Base-by-base conservation (phyloP, 1,140 invertebrate genomes). In the Sycobia sp. region DNA sequence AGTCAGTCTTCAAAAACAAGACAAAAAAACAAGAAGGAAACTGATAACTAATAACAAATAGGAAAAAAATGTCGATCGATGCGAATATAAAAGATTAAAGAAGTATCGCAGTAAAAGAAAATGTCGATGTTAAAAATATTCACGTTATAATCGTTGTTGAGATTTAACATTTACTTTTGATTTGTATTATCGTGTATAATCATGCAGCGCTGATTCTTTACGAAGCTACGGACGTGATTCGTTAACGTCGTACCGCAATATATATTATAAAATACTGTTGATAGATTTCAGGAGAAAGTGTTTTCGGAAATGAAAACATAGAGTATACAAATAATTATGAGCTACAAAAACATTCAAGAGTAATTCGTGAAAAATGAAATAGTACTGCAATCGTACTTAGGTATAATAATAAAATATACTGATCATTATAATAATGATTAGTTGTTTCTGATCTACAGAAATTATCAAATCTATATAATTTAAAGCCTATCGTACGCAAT, bases 111-210 rank as follows among this genome's bases (percentile, higher is more conserved):
- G 54, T 16, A 61, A 53, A 10, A 39, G 50, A 57, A 36, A 47
- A 32, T 27, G 43, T 55, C 29, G 29, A 62, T 55, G 34, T 55
- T 55, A 32, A 23, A 41, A 44, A 44, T 39, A 62, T 49, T 10
- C 9, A 39, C 51, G 23, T 54, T 43, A 47, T 39, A 44, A 46
- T 54, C 13, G 32, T 62, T 62, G 59, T 62, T 62, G 43, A 55
- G 9, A 49, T 22, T 62, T 51, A 18, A 10, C 38, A 29, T 38
- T 55, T 34, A 18, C 4, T 50, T 29, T 60, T 20, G 16, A 29
- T 60, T 54, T 61, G 36, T 32, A 38, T 44, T 38, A 61, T 54
- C 9, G 36, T 4, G 20, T 46, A 22, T 55, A 55, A 55, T 62
- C 22, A 44, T 27, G 39, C 3, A 49, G 39, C 14, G 43, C 60